phyloP scores from a whole-genome alignment of 2,888 invertebrate species.

The Pollenia amentaria region DNA sequence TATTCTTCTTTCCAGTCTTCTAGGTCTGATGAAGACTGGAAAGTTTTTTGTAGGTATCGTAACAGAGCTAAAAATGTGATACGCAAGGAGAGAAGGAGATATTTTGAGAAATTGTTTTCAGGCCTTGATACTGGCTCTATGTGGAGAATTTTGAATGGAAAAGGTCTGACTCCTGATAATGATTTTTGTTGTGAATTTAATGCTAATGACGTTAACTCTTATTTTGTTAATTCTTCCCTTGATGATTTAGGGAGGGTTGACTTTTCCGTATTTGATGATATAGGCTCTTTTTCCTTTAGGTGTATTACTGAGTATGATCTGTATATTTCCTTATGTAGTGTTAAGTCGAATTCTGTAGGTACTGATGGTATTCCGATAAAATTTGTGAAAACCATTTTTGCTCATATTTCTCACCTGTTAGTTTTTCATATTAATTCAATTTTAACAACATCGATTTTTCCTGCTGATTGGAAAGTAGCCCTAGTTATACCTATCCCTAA shows the following conservation, averaged over 20 bases:
- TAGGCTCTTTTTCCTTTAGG: conserved; percentile 9
- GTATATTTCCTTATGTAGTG: not conserved
- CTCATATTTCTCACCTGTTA: not conserved
- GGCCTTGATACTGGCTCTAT: not conserved
- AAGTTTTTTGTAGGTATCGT: conserved; percentile 15
- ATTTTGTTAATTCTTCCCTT: not conserved
- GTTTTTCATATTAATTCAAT: not conserved
- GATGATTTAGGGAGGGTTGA: not conserved
- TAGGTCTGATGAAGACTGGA: not conserved
- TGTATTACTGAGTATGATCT: conserved; percentile 15
- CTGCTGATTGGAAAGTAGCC: not conserved
- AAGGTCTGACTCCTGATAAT: not conserved
- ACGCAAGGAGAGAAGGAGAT: not conserved
- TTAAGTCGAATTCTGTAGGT: conserved; percentile 30
- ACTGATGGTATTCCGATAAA: not conserved
- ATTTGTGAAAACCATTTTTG: not conserved
- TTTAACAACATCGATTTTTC: conserved; percentile 11
- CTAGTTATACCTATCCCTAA: conserved; percentile 21
- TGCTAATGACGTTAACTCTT: not conserved
- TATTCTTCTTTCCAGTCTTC: too few species aligned
- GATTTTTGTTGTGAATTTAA: not conserved
- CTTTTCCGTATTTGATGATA: not conserved
- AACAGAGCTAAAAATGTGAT: conserved; percentile 22
- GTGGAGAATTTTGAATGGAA: conserved; percentile 2
- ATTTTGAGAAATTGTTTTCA: not conserved